phyloP scores from a whole-genome alignment of 2,113 vertebrate genomes.

The Ochotona curzoniae region DNA sequence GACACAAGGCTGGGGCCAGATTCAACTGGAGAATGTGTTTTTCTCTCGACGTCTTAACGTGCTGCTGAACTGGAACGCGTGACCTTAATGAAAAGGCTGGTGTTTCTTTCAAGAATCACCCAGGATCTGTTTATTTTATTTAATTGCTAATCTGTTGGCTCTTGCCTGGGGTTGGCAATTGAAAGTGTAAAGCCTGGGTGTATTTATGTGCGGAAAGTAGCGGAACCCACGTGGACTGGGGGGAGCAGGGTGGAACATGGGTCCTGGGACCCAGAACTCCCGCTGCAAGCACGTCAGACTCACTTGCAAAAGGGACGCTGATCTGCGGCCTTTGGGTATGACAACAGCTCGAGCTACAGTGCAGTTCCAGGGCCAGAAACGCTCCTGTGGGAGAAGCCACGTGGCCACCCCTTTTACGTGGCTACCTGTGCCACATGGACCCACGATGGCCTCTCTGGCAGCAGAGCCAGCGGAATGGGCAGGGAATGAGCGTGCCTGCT shows the following conservation, averaged over 20 bases:
- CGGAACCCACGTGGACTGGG: too few species aligned
- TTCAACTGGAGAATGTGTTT: not conserved
- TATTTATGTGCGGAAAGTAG: not conserved
- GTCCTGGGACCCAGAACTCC: not conserved
- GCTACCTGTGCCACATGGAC: accelerated
- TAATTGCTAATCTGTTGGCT: not conserved
- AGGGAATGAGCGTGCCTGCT: accelerated
- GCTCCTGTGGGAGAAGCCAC: not conserved
- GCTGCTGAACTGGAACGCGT: not conserved
- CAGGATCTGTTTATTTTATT: conserved; percentile 52
- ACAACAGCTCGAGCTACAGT: too few species aligned
- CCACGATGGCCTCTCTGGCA: accelerated
- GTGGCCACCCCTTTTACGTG: accelerated
- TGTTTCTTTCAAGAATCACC: not conserved
- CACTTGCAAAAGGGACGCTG: accelerated
- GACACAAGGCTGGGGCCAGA: not conserved
- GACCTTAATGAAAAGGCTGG: conserved; percentile 3
- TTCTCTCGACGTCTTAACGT: not conserved
- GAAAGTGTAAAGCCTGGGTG: not conserved
- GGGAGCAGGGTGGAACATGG: accelerated
- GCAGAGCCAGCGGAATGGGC: too few species aligned
- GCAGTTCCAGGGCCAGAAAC: accelerated
- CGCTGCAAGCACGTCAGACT: not conserved
- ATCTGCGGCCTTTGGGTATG: too few species aligned
- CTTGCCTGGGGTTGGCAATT: not conserved